Evolutionary conservation across 2,797 vertebrate species (phyloP).

Genomic region (Psittacula derbiana): DNA sequence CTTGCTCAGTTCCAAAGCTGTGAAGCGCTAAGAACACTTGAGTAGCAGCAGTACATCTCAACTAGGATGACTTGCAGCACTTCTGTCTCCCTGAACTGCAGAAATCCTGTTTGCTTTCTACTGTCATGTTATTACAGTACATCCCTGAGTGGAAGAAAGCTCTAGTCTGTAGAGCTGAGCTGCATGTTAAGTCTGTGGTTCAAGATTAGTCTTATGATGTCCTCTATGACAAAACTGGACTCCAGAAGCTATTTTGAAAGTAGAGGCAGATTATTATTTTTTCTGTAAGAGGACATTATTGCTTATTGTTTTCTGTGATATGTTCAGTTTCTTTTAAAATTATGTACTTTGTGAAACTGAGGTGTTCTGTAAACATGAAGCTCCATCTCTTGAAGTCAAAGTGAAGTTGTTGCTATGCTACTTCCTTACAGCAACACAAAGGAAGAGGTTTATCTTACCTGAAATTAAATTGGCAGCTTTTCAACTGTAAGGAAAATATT

Average conservation of each 20-base stretch:
- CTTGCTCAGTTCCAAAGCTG: not conserved
- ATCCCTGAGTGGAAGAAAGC: not conserved
- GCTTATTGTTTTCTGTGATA: not conserved
- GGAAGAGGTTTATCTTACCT: not conserved
- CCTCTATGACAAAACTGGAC: not conserved
- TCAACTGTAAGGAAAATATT: not conserved
- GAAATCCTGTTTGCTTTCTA: not conserved
- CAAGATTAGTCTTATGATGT: not conserved
- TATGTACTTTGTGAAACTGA: not conserved
- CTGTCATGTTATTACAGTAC: not conserved
- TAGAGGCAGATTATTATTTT: not conserved
- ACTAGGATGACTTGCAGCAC: not conserved
- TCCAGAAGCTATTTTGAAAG: not conserved
- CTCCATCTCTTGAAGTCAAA: not conserved
- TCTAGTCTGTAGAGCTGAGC: not conserved
- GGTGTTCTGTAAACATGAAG: not conserved
- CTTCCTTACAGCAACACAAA: not conserved
- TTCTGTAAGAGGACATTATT: not conserved
- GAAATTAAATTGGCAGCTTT: not conserved
- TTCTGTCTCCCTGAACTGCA: not conserved
- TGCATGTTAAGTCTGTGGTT: not conserved
- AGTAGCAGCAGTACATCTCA: not conserved
- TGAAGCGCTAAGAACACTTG: not conserved
- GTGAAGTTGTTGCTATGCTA: not conserved
- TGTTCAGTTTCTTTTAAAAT: not conserved